Percentiles rank a stretch among this genome's conserved stretches.
Conservation (phyloP, 2,113 vertebrate species). For the Cyanoramphus novaezelandiae region DNA sequence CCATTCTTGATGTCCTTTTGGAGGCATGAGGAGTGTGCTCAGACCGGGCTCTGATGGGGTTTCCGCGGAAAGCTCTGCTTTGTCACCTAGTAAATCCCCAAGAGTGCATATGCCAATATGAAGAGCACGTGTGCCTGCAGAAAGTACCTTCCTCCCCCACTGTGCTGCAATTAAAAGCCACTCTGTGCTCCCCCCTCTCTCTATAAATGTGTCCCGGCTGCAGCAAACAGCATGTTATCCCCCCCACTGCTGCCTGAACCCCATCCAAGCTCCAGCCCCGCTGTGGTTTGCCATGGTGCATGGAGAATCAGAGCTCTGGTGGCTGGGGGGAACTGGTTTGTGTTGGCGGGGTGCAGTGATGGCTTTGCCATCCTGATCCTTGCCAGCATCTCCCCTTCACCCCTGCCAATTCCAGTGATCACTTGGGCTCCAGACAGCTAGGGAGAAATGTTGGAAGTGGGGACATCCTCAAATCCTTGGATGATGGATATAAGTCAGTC, state of each 20-base stretch:
- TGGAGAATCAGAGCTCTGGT: background rate
- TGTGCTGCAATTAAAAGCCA: background rate
- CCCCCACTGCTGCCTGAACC: background rate
- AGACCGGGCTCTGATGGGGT: background rate
- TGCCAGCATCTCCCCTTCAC: rapidly evolving
- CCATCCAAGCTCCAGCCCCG: background rate
- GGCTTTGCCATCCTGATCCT: background rate
- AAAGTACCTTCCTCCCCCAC: background rate
- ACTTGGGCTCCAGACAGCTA: background rate
- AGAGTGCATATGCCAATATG: background rate
- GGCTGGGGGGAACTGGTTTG: background rate
- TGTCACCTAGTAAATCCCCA: background rate
- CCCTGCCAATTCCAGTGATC: background rate
- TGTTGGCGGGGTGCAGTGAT: background rate
- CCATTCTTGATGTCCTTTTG: background rate
- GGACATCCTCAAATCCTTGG: background rate
- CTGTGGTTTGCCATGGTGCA: background rate
- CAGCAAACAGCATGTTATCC: background rate
- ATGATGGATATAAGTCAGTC: background rate
- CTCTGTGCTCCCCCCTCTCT: background rate
- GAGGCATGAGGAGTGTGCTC: background rate
- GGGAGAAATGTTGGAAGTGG: background rate
- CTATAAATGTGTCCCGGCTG: background rate
- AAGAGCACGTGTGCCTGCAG: background rate
- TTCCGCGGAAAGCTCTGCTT: background rate